Evolutionary conservation across 2,888 invertebrate species (phyloP).

Genomic region (Lepidocyrtoides sp.): DNA sequence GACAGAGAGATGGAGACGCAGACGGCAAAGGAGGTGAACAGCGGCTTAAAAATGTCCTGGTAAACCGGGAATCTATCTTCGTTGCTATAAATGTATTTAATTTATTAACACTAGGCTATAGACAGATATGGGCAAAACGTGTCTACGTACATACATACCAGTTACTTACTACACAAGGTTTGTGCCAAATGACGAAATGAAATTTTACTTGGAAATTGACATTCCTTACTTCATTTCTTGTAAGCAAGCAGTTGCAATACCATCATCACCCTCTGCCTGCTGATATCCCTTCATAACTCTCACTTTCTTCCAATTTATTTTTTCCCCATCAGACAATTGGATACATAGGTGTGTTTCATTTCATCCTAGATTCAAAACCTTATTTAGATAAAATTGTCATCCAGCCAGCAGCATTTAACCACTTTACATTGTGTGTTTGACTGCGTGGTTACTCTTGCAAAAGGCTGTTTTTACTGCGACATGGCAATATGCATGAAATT

Average conservation of each 20-base stretch:
- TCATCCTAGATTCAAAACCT: not conserved
- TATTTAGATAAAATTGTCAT: conserved; percentile 4
- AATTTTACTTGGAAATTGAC: conserved; percentile 5
- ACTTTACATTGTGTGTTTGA: conserved; percentile 16
- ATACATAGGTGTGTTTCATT: not conserved
- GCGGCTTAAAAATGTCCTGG: conserved; percentile 5
- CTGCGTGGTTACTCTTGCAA: conserved; percentile 27
- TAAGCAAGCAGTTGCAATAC: not conserved
- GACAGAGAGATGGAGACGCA: not conserved
- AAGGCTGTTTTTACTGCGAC: conserved; percentile 11
- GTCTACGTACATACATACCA: not conserved
- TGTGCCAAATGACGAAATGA: conserved; percentile 15
- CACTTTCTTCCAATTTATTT: conserved; percentile 9
- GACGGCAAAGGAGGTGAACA: not conserved
- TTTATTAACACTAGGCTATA: conserved; percentile 16
- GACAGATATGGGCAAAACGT: not conserved
- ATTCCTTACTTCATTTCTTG: not conserved
- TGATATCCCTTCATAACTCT: conserved; percentile 1
- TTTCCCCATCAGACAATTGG: not conserved
- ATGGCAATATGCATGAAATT: conserved; percentile 4
- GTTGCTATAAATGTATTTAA: not conserved
- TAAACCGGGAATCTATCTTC: conserved; percentile 17
- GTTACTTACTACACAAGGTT: too few species aligned
- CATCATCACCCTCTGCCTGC: not conserved
- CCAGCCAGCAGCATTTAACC: conserved; percentile 23